A percentile compares a stretch with the other conserved stretches of the same genome.
Conservation (phyloP, 2,113 vertebrate species). For the Axis porcinus region DNA sequence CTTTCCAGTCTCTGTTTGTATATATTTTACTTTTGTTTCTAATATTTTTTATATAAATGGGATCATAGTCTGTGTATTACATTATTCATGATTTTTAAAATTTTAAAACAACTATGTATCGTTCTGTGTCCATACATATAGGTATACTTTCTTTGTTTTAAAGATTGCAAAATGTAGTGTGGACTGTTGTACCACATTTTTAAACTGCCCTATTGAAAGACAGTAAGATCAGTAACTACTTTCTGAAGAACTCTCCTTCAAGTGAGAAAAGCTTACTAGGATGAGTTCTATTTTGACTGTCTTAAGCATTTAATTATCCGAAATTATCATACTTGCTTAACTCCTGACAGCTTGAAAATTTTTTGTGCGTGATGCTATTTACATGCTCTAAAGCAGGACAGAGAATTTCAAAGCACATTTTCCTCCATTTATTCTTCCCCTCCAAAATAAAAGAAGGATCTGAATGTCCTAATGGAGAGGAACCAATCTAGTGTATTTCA, state of each 20-base stretch:
- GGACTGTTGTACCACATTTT: background rate
- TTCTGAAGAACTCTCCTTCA: conserved; percentile 44
- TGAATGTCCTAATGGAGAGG: conserved; percentile 12
- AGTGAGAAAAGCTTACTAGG: conserved; percentile 53
- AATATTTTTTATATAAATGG: conserved; percentile 16
- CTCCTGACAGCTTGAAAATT: conserved; percentile 54
- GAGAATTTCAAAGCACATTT: conserved; percentile 48
- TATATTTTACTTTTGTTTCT: conserved; percentile 25
- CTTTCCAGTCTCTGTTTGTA: background rate
- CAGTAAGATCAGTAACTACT: conserved; percentile 32
- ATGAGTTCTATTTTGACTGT: conserved; percentile 67
- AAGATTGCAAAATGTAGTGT: conserved; percentile 1
- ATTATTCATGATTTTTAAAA: conserved; percentile 1
- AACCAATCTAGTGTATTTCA: conserved; percentile 34
- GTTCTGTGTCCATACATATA: background rate
- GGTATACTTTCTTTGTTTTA: background rate
- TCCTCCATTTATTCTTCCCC: conserved; percentile 9
- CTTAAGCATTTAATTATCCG: conserved; percentile 64
- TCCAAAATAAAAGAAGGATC: conserved; percentile 33
- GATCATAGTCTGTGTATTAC: background rate
- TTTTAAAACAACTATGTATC: background rate
- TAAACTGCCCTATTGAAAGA: conserved; percentile 25
- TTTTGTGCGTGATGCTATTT: conserved; percentile 56
- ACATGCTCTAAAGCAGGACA: conserved; percentile 42
- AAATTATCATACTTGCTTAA: conserved; percentile 67